These are phyloP conservation scores for Pterostichus madidus DNA, from an alignment of 2,888 invertebrate genomes.

Conservation along the genomic window DNA sequence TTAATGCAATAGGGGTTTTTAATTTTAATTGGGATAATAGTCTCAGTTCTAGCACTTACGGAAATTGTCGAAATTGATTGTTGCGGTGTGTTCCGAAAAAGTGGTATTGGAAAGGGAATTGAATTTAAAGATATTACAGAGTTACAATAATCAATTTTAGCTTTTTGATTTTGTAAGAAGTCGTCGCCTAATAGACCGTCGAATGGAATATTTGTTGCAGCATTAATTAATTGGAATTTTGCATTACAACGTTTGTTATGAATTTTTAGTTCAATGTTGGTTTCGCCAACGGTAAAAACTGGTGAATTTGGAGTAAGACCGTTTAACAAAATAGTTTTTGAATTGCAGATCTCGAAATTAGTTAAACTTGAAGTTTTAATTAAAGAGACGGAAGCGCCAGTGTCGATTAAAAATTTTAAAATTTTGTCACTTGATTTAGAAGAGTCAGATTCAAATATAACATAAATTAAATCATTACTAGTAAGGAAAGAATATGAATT, in stretches of 20 bases:
- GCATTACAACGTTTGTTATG: neutral
- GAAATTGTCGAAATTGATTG: slow-evolving; percentile 38
- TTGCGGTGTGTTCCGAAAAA: slow-evolving; percentile 53
- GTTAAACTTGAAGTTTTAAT: slow-evolving; percentile 25
- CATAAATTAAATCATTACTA: too few species aligned
- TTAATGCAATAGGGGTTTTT: slow-evolving; percentile 25
- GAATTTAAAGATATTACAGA: slow-evolving; percentile 3
- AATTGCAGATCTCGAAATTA: neutral
- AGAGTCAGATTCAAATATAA: slow-evolving; percentile 25
- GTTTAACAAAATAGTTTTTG: slow-evolving; percentile 20
- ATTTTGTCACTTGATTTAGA: slow-evolving; percentile 29
- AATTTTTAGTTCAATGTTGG: slow-evolving; percentile 5
- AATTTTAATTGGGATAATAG: slow-evolving; percentile 40
- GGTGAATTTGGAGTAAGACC: slow-evolving; percentile 35
- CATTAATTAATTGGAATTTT: slow-evolving; percentile 27
- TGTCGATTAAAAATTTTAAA: slow-evolving; percentile 48
- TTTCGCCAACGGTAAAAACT: slow-evolving; percentile 7
- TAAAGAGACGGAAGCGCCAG: slow-evolving; percentile 48
- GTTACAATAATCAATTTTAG: slow-evolving; percentile 38
- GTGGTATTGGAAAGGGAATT: slow-evolving; percentile 42
- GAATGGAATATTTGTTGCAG: slow-evolving; percentile 17
- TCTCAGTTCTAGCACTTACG: slow-evolving; percentile 42
- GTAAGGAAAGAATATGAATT: too few species aligned
- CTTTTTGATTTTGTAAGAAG: neutral
- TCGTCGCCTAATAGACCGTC: slow-evolving; percentile 19